These are phyloP conservation scores for Pagrus major DNA, from an alignment of 2,113 vertebrate species.

Conservation along the genomic window DNA sequence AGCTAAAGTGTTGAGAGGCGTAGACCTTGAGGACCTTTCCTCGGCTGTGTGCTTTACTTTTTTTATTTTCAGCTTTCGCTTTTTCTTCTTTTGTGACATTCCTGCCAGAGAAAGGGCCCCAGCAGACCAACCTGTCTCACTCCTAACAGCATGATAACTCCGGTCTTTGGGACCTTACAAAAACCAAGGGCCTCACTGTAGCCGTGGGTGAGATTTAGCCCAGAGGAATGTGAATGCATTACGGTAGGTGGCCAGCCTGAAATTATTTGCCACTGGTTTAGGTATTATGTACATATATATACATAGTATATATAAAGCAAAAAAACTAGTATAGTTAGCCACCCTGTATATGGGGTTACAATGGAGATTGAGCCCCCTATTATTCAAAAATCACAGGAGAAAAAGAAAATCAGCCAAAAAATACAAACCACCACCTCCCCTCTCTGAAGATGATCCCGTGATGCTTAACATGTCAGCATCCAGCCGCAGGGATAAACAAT, in stretches of 20 bases:
- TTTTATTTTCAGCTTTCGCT: conserved; percentile 48
- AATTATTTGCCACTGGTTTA: neutral
- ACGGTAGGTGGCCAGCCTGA: conserved; percentile 4
- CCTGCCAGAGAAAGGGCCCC: conserved; percentile 62
- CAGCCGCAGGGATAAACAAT: conserved; percentile 62
- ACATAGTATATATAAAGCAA: neutral
- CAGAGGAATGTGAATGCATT: conserved; percentile 27
- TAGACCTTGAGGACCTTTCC: conserved; percentile 67
- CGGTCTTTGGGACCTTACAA: conserved; percentile 41
- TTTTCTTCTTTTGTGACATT: conserved; percentile 69
- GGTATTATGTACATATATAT: neutral
- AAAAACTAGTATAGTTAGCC: neutral
- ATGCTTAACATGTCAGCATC: conserved; percentile 59
- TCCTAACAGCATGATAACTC: conserved; percentile 63
- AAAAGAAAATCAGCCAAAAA: conserved; percentile 17
- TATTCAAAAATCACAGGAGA: conserved; percentile 4
- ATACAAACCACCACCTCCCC: conserved; percentile 13
- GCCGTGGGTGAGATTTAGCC: conserved; percentile 38
- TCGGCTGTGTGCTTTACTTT: conserved; percentile 22
- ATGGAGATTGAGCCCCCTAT: neutral
- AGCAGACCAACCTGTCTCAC: conserved; percentile 61
- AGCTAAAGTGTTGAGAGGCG: conserved; percentile 62
- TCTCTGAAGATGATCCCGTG: conserved; percentile 21
- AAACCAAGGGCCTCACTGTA: conserved; percentile 28
- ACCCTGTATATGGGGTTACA: neutral